Conservation (phyloP, 2,888 invertebrate genomes). For the Polydrusus cervinus region DNA sequence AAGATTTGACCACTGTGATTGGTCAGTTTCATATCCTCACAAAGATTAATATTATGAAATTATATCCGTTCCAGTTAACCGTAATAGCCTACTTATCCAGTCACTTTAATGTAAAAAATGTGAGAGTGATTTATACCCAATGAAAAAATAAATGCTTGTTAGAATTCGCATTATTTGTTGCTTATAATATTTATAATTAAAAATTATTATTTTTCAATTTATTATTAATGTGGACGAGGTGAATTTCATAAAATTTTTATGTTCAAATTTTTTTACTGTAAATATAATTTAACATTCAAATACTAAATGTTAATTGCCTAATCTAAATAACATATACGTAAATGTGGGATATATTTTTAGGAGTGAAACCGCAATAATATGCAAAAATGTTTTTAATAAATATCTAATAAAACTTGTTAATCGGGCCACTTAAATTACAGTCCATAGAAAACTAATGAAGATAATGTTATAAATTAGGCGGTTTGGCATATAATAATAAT, state of each 20-base stretch:
- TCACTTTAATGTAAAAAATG: no score
- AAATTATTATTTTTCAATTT: slow-evolving; percentile 2
- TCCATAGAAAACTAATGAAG: slow-evolving; percentile 35
- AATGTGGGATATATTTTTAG: slow-evolving; percentile 50
- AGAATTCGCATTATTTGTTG: slow-evolving; percentile 4
- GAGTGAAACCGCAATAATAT: slow-evolving; percentile 51
- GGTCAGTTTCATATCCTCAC: no score
- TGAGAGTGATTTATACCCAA: no score
- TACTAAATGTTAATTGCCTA: slow-evolving; percentile 50
- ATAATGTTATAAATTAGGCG: slow-evolving; percentile 41
- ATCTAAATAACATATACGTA: slow-evolving; percentile 49
- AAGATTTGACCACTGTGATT: no score
- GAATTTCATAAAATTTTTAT: slow-evolving; percentile 24
- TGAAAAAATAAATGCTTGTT: background rate
- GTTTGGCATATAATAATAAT: slow-evolving; percentile 28
- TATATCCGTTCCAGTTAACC: no score
- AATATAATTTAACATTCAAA: slow-evolving; percentile 38
- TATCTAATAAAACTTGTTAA: slow-evolving; percentile 47
- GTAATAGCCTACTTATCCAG: no score
- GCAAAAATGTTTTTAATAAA: slow-evolving; percentile 45
- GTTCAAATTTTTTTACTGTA: slow-evolving; percentile 25
- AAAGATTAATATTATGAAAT: no score
- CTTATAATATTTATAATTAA: slow-evolving; percentile 8
- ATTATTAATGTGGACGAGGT: slow-evolving; percentile 8
- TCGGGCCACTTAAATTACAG: slow-evolving; percentile 42